These are phyloP conservation scores for Echinops telfairi DNA, from an alignment of 2,113 vertebrate species.

Conservation along the genomic window DNA sequence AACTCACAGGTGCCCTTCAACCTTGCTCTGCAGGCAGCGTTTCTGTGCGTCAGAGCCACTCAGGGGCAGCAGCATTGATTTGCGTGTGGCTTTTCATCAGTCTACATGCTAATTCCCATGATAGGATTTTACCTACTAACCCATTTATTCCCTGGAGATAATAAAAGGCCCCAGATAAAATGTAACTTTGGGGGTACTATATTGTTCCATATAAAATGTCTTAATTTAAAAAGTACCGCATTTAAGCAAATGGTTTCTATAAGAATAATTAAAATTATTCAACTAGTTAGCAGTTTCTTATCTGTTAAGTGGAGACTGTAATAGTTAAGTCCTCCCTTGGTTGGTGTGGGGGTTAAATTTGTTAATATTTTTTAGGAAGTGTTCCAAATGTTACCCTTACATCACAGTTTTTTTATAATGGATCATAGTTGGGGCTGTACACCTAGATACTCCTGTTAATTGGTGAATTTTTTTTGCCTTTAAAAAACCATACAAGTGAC, in stretches of 20 bases:
- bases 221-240: constrained; percentile 53
- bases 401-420: constrained; percentile 45
- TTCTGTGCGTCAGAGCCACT: too few relatives aligned
- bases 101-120: not conserved
- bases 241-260: constrained; percentile 49
- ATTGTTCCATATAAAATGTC: not conserved
- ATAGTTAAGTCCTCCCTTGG: not conserved
- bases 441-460: not conserved
- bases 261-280: constrained; percentile 50
- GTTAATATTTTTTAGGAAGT: not conserved
- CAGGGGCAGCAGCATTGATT: too few relatives aligned
- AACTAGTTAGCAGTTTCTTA: constrained; percentile 25
- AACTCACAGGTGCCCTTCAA: too few relatives aligned
- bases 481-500: too few relatives aligned
- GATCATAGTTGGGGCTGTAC: not conserved
- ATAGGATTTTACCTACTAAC: not conserved
- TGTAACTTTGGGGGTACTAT: constrained; percentile 22
- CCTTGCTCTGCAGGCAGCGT: too few relatives aligned
- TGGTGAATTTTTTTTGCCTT: not conserved
- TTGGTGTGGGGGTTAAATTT: constrained; percentile 50
- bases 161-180: not conserved
- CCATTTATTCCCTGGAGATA: not conserved
- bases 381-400: not conserved
- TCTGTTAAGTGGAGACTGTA: not conserved
- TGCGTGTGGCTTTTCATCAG: too few relatives aligned